A percentile compares a stretch with the other conserved stretches of the same genome.
Evolutionary conservation across 2,888 invertebrate species (phyloP).

Genomic region (Frankliniella intonsa): DNA sequence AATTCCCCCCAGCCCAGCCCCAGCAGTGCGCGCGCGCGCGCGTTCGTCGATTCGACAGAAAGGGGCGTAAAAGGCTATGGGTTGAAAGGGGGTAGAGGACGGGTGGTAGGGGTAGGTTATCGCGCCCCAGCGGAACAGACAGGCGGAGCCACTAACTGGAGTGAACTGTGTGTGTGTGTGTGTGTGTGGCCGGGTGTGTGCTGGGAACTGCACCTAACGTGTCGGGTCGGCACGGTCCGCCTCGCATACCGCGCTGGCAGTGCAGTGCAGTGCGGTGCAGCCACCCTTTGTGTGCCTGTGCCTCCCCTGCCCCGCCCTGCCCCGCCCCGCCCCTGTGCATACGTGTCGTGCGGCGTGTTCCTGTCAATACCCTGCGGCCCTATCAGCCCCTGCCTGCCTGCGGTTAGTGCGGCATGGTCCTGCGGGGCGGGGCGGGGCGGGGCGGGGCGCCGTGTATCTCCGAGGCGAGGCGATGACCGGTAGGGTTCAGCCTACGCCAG

Average conservation of each 20-base stretch:
- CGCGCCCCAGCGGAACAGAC: not conserved
- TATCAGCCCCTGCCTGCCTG: not conserved
- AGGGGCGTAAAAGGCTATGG: not conserved
- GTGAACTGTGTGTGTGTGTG: not conserved
- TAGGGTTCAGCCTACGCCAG: too few relatives aligned
- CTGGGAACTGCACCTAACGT: too few relatives aligned
- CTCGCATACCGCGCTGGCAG: not conserved
- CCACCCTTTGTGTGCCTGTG: not conserved
- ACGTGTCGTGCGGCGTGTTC: not conserved
- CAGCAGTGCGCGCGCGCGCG: not conserved
- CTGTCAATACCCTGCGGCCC: not conserved
- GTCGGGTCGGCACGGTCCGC: not conserved
- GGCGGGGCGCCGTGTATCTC: not conserved
- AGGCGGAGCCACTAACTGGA: not conserved
- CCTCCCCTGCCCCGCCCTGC: not conserved
- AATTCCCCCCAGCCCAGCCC: not conserved
- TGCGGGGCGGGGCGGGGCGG: not conserved
- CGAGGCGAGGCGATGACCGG: too few relatives aligned
- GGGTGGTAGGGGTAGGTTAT: not conserved
- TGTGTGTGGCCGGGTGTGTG: not conserved
- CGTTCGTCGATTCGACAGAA: not conserved
- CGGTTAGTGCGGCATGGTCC: not conserved
- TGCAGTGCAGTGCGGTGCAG: not conserved
- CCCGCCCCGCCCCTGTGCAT: not conserved
- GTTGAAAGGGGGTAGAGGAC: not conserved